These are phyloP conservation scores for Urocynchramus pylzowi DNA, from an alignment of 2,113 vertebrate species.

Conservation along the genomic window DNA sequence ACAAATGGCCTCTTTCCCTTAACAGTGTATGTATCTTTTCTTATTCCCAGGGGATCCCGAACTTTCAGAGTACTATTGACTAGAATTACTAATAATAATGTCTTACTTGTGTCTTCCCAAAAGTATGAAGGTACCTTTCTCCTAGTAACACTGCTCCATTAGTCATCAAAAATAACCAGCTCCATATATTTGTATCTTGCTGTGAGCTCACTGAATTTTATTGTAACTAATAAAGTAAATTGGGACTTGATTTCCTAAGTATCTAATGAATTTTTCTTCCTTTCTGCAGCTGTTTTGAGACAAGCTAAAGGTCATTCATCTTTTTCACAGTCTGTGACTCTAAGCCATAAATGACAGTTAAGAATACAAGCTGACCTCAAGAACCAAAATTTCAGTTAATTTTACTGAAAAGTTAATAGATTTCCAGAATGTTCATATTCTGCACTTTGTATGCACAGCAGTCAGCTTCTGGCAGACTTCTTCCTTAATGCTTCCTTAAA, in stretches of 20 bases:
- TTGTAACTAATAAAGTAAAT: not conserved
- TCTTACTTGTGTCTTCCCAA: not conserved
- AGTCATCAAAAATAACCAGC: not conserved
- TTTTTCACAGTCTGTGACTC: not conserved
- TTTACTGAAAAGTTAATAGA: not conserved
- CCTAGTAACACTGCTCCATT: not conserved
- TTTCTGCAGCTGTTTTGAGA: not conserved
- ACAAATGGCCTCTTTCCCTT: not conserved
- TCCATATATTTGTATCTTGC: not conserved
- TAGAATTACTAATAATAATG: not conserved
- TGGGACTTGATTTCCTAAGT: not conserved
- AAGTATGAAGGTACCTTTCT: not conserved
- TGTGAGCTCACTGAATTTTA: not conserved
- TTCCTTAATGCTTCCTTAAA: not conserved
- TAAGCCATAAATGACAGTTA: not conserved
- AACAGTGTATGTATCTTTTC: not conserved
- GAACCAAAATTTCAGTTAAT: accelerated
- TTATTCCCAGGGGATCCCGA: not conserved
- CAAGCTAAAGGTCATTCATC: not conserved
- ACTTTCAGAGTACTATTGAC: not conserved
- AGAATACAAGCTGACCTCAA: not conserved
- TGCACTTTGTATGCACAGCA: not conserved
- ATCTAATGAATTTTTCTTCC: not conserved
- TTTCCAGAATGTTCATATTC: not conserved
- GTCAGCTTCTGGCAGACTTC: not conserved